These are phyloP conservation scores for Gnatocerus cornutus DNA, from an alignment of 2,888 invertebrate genomes.

Conservation along the genomic window DNA sequence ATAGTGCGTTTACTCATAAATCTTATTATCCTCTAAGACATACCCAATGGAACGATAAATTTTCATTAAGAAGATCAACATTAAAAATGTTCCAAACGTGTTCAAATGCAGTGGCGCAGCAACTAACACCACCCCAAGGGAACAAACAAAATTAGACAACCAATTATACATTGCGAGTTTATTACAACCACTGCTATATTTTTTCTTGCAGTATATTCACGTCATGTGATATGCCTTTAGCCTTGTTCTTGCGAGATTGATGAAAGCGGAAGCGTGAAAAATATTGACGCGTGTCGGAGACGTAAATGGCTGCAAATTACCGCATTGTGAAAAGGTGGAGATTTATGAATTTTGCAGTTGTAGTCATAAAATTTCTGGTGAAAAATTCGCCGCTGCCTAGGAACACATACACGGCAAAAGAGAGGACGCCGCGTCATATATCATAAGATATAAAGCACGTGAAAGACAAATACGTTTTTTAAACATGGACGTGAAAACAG, in stretches of 20 bases:
- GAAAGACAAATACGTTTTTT: background rate
- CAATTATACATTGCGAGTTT: too few species aligned
- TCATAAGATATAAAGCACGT: background rate
- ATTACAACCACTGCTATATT: too few species aligned
- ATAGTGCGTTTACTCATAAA: constrained; percentile 41
- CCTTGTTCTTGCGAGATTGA: constrained; percentile 23
- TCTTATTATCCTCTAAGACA: constrained; percentile 23
- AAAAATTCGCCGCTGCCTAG: constrained; percentile 29
- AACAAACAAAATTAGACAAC: too few species aligned
- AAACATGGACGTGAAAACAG: too few species aligned
- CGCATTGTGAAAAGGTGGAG: constrained; percentile 45
- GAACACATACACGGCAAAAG: constrained; percentile 7
- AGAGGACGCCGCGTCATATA: background rate
- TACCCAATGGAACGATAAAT: constrained; percentile 10
- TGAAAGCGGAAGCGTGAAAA: constrained; percentile 34
- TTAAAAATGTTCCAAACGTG: background rate
- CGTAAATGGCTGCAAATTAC: constrained; percentile 47
- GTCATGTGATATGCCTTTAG: constrained; percentile 10
- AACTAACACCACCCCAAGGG: too few species aligned
- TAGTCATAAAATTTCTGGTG: constrained; percentile 47
- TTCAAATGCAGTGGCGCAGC: too few species aligned
- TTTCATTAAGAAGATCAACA: constrained; percentile 5
- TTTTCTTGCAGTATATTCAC: too few species aligned
- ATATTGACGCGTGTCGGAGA: constrained; percentile 45
- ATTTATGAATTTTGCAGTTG: constrained; percentile 51